Evolutionary conservation across 2,888 invertebrate species (phyloP).

Genomic region (Antheraea assamensis): DNA sequence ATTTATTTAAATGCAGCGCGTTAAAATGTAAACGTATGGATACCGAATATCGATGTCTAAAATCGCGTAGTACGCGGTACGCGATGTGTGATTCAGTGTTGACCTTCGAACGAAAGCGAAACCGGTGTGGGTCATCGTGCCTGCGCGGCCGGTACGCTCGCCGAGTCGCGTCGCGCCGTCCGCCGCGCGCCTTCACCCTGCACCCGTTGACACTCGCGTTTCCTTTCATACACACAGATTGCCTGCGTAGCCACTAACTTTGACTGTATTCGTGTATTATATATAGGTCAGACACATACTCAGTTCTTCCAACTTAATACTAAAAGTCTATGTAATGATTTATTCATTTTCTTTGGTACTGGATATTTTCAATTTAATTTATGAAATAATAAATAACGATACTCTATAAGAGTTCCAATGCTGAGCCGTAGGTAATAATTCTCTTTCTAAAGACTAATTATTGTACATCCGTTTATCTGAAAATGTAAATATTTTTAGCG

Average conservation of each 20-base stretch:
- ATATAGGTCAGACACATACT: not conserved
- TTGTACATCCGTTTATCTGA: too few relatives aligned
- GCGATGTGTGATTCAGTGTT: slow-evolving; percentile 59
- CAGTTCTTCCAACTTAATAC: not conserved
- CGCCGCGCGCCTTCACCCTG: slow-evolving; percentile 28
- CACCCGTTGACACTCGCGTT: slow-evolving; percentile 38
- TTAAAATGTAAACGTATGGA: not conserved
- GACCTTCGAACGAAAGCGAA: slow-evolving; percentile 79
- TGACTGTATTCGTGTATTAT: not conserved
- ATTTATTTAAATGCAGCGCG: not conserved
- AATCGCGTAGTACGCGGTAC: slow-evolving; percentile 27
- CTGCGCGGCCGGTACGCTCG: slow-evolving; percentile 32
- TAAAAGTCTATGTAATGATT: not conserved
- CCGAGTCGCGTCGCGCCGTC: slow-evolving; percentile 22
- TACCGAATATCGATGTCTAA: slow-evolving; percentile 28
- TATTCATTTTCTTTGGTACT: not conserved
- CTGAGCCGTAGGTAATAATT: too few relatives aligned
- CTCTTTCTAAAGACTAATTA: too few relatives aligned
- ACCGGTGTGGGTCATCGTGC: slow-evolving; percentile 76
- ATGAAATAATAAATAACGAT: not conserved
- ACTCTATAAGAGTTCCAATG: not conserved
- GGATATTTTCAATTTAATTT: not conserved
- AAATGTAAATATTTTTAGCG: too few relatives aligned
- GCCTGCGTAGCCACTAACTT: not conserved
- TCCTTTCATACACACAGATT: slow-evolving; percentile 52